These are phyloP conservation scores for Coryphaenoides rupestris DNA, from an alignment of 2,113 vertebrate species.

Conservation along the genomic window DNA sequence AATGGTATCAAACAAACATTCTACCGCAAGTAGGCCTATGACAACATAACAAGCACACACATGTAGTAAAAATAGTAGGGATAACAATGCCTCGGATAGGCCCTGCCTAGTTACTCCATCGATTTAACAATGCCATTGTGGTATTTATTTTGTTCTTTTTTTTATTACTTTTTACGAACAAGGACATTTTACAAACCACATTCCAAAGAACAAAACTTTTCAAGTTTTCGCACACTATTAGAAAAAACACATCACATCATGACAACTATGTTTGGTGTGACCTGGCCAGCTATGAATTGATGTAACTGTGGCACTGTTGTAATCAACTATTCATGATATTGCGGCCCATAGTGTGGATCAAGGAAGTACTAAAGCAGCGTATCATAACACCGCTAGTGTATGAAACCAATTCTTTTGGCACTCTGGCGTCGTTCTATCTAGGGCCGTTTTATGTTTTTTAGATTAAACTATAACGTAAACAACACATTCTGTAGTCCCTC, in stretches of 20 bases:
- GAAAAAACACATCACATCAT: too few species aligned
- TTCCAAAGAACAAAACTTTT: too few species aligned
- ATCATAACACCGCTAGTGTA: constrained; percentile 2
- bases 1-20: background rate
- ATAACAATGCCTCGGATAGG: too few species aligned
- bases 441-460: constrained; percentile 44
- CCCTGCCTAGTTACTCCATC: background rate
- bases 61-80: background rate
- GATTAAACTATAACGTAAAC: constrained; percentile 62
- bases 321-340: too few species aligned
- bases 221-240: too few species aligned
- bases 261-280: too few species aligned
- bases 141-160: background rate
- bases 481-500: constrained; percentile 54
- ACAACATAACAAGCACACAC: background rate
- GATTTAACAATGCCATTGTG: too few species aligned
- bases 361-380: background rate
- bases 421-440: constrained; percentile 48
- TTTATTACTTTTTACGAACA: background rate
- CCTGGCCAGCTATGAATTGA: background rate
- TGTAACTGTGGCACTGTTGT: too few species aligned
- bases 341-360: too few species aligned
- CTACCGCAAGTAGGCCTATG: background rate
- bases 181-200: too few species aligned
- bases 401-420: constrained; percentile 61